Base-by-base conservation (phyloP, 2,113 vertebrate species). In the Scomber scombrus region DNA sequence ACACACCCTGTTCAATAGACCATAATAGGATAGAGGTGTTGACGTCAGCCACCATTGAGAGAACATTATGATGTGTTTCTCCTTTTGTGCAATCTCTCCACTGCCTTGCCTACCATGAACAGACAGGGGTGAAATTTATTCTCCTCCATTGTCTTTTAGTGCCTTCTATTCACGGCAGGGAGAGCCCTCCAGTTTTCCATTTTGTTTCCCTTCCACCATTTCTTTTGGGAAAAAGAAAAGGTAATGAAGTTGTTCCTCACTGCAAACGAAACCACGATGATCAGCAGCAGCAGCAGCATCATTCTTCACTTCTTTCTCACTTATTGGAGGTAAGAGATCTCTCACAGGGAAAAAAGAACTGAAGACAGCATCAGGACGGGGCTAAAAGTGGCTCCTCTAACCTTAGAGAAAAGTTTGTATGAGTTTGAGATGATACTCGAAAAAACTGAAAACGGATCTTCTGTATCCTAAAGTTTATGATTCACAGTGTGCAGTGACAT, bases 1-100 rank as follows among this genome's bases (percentile, higher is more conserved):
- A 81, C 71, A 73, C 80, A 72, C 68, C 71, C 60, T 80, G 87
- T 75, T 84, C 78, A 89, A 84, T 61, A 85, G 82, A 84, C 80
- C 78, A 81, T 82, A 88, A 87, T 89, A 74, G 71, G 75, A 78
- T 64, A 19, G 65, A 85, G 64, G 68, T 77, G 68, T 75, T 84
- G 78, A 86, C 78, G 75, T 89, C 83, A 88, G 81, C 52, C 81
- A n/a, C 81, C 72, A 82, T 80, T 89, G 73, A 85, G 63, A 26
- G 80, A 81, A 85, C 70, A 83, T 87, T 85, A 84, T 90, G 72
- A 82, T 73, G 68, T 78, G 78, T 87, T 80, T 80, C 75, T 89
- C 15, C 84, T 72, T 87, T 88, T 79, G 85, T 81, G 80, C 68
- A 12, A 4, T 79, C 64, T 80, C 43, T 54, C 45, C 58, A 66